Base-by-base conservation (phyloP, 2,888 invertebrate species). In the Drosophila testacea region DNA sequence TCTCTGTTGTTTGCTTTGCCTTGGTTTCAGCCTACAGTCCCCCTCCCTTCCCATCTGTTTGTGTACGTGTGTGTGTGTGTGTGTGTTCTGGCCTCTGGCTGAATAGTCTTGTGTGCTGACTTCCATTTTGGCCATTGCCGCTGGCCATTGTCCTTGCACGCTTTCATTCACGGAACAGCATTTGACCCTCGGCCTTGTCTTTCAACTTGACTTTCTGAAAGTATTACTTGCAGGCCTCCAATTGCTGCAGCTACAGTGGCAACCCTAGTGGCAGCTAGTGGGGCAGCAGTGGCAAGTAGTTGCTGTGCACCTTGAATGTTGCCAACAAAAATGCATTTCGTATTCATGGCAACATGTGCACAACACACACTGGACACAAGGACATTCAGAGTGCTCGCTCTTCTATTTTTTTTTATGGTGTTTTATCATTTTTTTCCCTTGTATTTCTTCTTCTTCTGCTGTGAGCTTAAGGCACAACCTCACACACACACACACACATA, bases 181-280 rank as follows among this genome's bases (percentile, higher is more conserved):
- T 69, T 86, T 88, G 88, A 88, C 81, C 86, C 72, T 22, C 71
- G 62, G 67, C 69, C 82, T 79, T 75, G 86, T 80, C 86, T 83
- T 83, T 83, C 86, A 83, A 83, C 83, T 88, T 88, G 83, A 88
- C 86, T 88, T 85, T 88, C 83, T 60, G 74, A 54, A 70, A 68
- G 64, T 83, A 74, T 67, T 67, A 62, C 70, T 65, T 63, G 56
- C 61, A 51, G 77, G 69, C 66, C 67, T 54, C 48, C 56, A 63
- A 55, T 54, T 47, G 42, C 44, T 48, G 32, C 22, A 36, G 42
- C 32, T 27, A 41, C 34, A 11, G 9, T 36, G 16, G 65, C 41
- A 46, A 6, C 28, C 22, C 22, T 22, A 6, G 41, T 13, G 13
- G 52, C 44, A 44, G 22, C 11, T 10, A 42, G 42, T 42, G 36